A percentile compares a stretch with the other conserved stretches of the same genome.
Conservation (phyloP, 2,888 invertebrate genomes). For the Drosophila mettleri region DNA sequence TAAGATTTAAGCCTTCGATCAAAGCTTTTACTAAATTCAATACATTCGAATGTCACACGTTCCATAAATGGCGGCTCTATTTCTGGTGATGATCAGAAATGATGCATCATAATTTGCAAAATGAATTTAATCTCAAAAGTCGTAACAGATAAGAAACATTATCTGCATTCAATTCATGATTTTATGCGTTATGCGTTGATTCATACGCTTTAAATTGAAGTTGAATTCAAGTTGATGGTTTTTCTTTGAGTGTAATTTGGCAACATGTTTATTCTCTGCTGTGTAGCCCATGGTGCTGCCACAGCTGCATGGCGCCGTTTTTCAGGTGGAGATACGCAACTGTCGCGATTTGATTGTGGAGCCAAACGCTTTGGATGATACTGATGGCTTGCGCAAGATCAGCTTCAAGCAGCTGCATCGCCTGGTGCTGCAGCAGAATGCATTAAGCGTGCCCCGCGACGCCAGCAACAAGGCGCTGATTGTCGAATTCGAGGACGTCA, state of each 20-base stretch:
- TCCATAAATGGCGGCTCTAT: too few relatives aligned
- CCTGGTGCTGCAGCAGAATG: constrained; percentile 87
- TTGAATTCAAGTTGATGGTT: too few relatives aligned
- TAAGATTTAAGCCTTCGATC: too few relatives aligned
- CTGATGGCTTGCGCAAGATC: constrained; percentile 88
- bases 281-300: constrained; percentile 87
- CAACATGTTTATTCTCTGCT: neutral
- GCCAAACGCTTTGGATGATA: constrained; percentile 87
- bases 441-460: constrained; percentile 87
- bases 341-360: constrained; percentile 88
- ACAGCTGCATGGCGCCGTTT: constrained; percentile 82
- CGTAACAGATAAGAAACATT: too few relatives aligned
- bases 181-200: too few relatives aligned
- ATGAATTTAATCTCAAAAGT: too few relatives aligned
- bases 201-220: neutral
- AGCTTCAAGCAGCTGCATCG: constrained; percentile 88
- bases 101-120: too few relatives aligned
- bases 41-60: too few relatives aligned
- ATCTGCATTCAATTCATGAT: too few relatives aligned
- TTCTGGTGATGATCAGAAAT: too few relatives aligned
- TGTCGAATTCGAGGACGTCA: constrained; percentile 84
- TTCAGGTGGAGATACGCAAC: constrained; percentile 88
- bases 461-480: constrained; percentile 83
- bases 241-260: constrained; percentile 1
- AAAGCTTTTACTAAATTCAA: too few relatives aligned